These are phyloP conservation scores for Cerastis rubricosa DNA, from an alignment of 2,888 invertebrate species.

Conservation along the genomic window DNA sequence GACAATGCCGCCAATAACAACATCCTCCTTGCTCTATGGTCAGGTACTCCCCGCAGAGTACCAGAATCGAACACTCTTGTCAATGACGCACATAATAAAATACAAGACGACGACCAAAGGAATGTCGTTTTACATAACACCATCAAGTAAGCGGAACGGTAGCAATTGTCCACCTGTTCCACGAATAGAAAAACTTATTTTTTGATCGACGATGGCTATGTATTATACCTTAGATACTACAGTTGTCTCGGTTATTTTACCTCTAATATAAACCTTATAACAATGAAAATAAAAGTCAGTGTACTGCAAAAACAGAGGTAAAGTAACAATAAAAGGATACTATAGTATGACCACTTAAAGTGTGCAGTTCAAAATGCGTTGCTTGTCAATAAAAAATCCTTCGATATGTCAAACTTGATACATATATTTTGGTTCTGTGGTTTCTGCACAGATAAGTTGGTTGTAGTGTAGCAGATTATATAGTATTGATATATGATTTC, in stretches of 20 bases:
- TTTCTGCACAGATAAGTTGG: neutral
- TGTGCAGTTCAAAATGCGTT: neutral
- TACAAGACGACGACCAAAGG: conserved; percentile 61
- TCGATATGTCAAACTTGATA: neutral
- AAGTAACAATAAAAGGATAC: neutral
- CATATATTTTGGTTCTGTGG: neutral
- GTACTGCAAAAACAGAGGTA: neutral
- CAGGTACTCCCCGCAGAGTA: conserved; percentile 76
- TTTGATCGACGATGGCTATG: conserved; percentile 42
- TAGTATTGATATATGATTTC: neutral
- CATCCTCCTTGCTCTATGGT: neutral
- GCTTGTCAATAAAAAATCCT: neutral
- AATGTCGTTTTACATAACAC: conserved; percentile 67
- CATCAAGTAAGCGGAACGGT: conserved; percentile 54
- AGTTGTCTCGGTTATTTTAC: neutral
- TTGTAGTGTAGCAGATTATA: neutral
- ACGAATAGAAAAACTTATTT: conserved; percentile 55
- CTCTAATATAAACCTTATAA: neutral
- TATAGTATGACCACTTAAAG: neutral
- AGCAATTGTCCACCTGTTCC: conserved; percentile 62
- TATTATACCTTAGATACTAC: conserved; percentile 24
- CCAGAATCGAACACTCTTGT: conserved; percentile 75
- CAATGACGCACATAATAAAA: conserved; percentile 72
- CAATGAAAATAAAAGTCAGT: neutral
- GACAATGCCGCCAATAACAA: neutral